These are phyloP conservation scores for Paracanthobrama guichenoti DNA, from an alignment of 2,113 vertebrate genomes.

Conservation along the genomic window DNA sequence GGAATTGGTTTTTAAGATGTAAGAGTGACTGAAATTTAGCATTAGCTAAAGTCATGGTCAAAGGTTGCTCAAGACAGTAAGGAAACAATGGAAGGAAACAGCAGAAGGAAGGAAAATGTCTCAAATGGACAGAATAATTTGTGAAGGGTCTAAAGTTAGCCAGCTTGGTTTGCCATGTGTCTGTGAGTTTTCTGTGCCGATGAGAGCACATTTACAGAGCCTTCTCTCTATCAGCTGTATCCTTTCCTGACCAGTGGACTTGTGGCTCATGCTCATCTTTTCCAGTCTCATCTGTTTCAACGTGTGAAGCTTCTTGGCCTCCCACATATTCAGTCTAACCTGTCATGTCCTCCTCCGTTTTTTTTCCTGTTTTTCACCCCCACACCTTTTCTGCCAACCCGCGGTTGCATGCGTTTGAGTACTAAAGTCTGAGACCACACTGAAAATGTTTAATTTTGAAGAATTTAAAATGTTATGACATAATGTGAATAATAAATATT, in stretches of 20 bases:
- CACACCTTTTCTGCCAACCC: background rate
- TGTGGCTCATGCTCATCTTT: slow-evolving; percentile 18
- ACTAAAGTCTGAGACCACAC: background rate
- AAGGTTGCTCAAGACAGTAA: slow-evolving; percentile 13
- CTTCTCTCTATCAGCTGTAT: background rate
- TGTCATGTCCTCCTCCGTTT: slow-evolving; percentile 23
- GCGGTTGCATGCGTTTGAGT: background rate
- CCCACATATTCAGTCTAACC: slow-evolving; percentile 6
- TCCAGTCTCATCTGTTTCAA: background rate
- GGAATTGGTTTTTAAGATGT: background rate
- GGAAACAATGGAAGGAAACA: slow-evolving; percentile 22
- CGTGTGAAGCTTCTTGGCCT: slow-evolving; percentile 23
- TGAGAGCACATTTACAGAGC: background rate
- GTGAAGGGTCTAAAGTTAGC: slow-evolving; percentile 16
- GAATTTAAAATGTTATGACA: background rate
- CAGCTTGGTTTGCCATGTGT: background rate
- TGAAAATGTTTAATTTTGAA: background rate
- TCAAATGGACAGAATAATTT: background rate
- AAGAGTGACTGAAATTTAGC: background rate
- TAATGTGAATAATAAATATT: background rate
- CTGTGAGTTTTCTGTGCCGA: background rate
- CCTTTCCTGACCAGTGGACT: slow-evolving; percentile 16
- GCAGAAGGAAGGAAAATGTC: background rate
- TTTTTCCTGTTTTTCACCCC: slow-evolving; percentile 27
- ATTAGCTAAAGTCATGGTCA: background rate